Percentiles rank a stretch among this genome's conserved stretches.
These are phyloP conservation scores for Drosophila rufa DNA, from an alignment of 1,140 invertebrate genomes.

Conservation along the genomic window DNA sequence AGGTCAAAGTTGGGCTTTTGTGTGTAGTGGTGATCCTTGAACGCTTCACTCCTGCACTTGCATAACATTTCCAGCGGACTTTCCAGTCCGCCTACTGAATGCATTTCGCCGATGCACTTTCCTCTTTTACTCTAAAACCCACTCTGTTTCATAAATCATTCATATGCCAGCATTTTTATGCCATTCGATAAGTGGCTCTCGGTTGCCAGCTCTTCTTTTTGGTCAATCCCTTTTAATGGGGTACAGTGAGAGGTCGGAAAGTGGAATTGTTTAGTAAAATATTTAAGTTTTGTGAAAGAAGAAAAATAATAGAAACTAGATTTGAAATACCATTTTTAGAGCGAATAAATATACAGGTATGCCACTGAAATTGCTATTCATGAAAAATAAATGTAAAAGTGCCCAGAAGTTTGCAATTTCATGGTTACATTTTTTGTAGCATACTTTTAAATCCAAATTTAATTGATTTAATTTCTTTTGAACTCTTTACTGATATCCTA, in stretches of 20 bases:
- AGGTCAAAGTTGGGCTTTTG: constrained; percentile 15
- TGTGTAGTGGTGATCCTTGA: constrained; percentile 26
- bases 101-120: constrained; percentile 36
- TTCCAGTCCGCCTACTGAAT: constrained; percentile 46
- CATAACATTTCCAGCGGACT: constrained; percentile 34
- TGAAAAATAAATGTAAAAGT: background rate
- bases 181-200: constrained; percentile 65
- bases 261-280: background rate
- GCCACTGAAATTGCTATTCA: no score
- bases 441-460: no score
- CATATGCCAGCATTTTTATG: constrained; percentile 67
- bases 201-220: background rate
- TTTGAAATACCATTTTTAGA: background rate
- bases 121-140: constrained; percentile 12
- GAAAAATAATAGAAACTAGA: no score
- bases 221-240: constrained; percentile 7
- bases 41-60: constrained; percentile 10
- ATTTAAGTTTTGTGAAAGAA: no score
- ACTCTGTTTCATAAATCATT: constrained; percentile 72
- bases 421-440: background rate
- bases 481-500: no score
- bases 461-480: background rate
- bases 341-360: no score
- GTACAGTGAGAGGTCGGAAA: background rate
- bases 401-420: background rate